These are phyloP conservation scores for Sycobia sp. DNA, from an alignment of 1,140 invertebrate genomes.

Conservation along the genomic window DNA sequence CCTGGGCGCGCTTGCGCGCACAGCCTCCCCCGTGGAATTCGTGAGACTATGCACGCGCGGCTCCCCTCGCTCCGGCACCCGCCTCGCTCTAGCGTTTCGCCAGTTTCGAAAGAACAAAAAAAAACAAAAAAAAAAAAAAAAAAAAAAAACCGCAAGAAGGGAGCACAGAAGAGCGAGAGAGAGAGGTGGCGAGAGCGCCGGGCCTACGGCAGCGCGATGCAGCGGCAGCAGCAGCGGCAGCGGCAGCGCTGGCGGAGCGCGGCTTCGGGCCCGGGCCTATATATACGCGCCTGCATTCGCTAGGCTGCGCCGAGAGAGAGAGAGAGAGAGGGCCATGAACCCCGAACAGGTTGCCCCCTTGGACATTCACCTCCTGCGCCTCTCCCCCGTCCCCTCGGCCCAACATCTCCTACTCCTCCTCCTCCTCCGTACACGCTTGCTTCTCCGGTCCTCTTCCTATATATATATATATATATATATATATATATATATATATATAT, in stretches of 20 bases:
- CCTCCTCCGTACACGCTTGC: too few relatives aligned
- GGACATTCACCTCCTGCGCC: constrained; percentile 60
- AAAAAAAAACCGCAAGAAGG: too few relatives aligned
- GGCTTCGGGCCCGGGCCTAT: constrained; percentile 53
- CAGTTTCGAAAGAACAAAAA: too few relatives aligned
- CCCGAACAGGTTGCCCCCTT: constrained; percentile 63
- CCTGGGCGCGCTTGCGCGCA: too few relatives aligned
- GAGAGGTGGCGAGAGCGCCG: not conserved
- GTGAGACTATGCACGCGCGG: too few relatives aligned
- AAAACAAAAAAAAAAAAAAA: too few relatives aligned
- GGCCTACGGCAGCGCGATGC: constrained; percentile 37
- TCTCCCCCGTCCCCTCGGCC: constrained; percentile 49
- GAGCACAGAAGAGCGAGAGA: not conserved
- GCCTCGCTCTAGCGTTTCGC: too few relatives aligned
- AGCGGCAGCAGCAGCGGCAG: constrained; percentile 23
- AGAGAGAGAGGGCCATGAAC: constrained; percentile 64
- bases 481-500: too few relatives aligned
- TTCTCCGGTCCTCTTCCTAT: too few relatives aligned
- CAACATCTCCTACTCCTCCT: constrained; percentile 40
- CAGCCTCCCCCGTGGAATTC: too few relatives aligned
- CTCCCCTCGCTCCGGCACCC: too few relatives aligned
- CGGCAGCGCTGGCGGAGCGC: not conserved
- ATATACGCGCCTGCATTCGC: constrained; percentile 56
- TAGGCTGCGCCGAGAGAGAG: constrained; percentile 52
- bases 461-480: too few relatives aligned